Evolutionary conservation across 2,113 vertebrate species (phyloP).

Genomic region (Ciconia stormi): DNA sequence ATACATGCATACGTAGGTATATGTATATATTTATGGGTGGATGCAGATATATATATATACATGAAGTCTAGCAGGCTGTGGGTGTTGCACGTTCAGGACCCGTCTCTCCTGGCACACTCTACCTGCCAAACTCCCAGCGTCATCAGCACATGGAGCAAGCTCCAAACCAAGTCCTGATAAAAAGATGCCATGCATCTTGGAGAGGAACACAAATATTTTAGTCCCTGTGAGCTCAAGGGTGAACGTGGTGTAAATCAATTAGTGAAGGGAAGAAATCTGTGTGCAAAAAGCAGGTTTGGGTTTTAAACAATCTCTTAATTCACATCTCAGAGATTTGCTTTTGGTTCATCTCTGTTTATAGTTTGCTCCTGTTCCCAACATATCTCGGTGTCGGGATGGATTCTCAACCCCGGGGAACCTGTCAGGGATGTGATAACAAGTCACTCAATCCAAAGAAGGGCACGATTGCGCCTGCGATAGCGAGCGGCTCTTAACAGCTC

Average conservation of each 20-base stretch:
- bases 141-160: neutral
- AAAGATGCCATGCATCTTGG: neutral
- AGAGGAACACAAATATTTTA: neutral
- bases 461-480: neutral
- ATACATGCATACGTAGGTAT: neutral
- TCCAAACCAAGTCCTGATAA: neutral
- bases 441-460: slow-evolving; percentile 40
- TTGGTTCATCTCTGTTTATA: slow-evolving; percentile 15
- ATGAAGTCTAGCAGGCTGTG: neutral
- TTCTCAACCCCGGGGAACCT: slow-evolving; percentile 29
- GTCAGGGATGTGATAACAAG: slow-evolving; percentile 48
- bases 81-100: neutral
- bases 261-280: neutral
- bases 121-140: neutral
- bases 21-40: too few relatives aligned
- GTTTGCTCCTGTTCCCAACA: slow-evolving; percentile 19
- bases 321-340: neutral
- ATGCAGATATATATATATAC: neutral
- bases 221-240: neutral
- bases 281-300: neutral
- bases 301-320: neutral
- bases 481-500: neutral
- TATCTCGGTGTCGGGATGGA: neutral
- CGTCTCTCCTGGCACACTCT: neutral
- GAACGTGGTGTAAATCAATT: neutral